A percentile compares a stretch with the other conserved stretches of the same genome.
Evolutionary conservation across 2,113 vertebrate genomes (phyloP).

Genomic region (Paratilapia polleni): DNA sequence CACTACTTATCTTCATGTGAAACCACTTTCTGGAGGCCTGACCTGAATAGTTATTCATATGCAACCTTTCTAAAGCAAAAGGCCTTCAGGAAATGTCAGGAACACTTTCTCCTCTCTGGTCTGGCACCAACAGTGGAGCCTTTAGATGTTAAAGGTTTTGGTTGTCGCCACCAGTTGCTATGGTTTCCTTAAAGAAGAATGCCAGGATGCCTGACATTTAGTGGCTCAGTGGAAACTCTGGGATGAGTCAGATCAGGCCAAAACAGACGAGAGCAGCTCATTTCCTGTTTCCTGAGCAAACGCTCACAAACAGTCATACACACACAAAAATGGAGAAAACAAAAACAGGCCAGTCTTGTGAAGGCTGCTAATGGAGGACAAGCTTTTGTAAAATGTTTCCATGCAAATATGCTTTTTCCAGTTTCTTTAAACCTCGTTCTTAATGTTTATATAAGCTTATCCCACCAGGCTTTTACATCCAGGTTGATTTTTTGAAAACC

Average conservation of each 20-base stretch:
- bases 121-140: constrained; percentile 41
- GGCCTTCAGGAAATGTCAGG: constrained; percentile 56
- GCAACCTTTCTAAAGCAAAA: constrained; percentile 37
- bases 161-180: constrained; percentile 57
- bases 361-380: constrained; percentile 12
- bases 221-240: constrained; percentile 66
- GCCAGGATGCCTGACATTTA: constrained; percentile 71
- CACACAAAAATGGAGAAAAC: constrained; percentile 37
- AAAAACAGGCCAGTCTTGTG: constrained; percentile 44
- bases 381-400: constrained; percentile 10
- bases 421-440: background rate
- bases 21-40: background rate
- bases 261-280: constrained; percentile 68
- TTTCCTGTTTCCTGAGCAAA: constrained; percentile 78
- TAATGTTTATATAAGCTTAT: background rate
- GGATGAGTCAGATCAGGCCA: constrained; percentile 74
- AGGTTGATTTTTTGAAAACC: background rate
- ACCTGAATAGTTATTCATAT: constrained; percentile 39
- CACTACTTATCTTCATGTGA: background rate
- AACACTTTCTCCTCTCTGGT: constrained; percentile 51
- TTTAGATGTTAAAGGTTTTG: constrained; percentile 58
- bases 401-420: background rate
- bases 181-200: constrained; percentile 69
- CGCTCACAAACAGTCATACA: constrained; percentile 4
- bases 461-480: background rate